Evolutionary conservation across 2,113 vertebrate genomes (phyloP), one percentile per base, ranked within the genome.

Genomic region (Cochlearius cochlearius): DNA sequence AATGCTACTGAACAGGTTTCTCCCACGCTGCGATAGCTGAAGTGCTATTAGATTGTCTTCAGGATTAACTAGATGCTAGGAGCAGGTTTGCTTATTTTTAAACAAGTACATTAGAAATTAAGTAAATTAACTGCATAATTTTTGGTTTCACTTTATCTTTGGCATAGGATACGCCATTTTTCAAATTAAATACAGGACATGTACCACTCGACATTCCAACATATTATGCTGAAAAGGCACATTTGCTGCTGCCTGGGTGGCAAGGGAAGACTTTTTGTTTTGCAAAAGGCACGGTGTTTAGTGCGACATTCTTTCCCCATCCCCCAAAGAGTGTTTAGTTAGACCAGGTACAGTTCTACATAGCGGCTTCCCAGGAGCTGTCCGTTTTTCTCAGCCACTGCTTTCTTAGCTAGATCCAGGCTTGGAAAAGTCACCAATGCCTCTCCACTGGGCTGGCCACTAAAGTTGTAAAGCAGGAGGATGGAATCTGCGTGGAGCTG

Each of bases 391-490:
- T 99, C 99, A 13, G 98, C 97, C 90, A 99, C 97, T 18, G 99
- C 99, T 74, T 88, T 98, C 94, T 97, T 98, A 72, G 99, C 99
- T 6, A 97, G 86, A 91, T 99, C 99, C 97, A 99, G 98, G 41
- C 98, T 99, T 74, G 99, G 98, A 90, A 99, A 99, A 85, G 98
- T 99, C 97, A 99, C 98, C 94, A 99, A 94, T 1, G 99, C 99
- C 96, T 99, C 99, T 13, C 99, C 99, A n/a, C 99, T 99, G 97
- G 98, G 98, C 97, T 99, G 99, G 88, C 99, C 99, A 39, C 98
- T 99, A 91, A 99, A 98, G 98, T 98, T 99, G 95, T 99, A 99
- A 97, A 99, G 97, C 95, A 99, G 92, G 19, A 99, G 98, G 94
- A 99, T 95, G 45, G 98, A 98, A 56, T 99, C 99, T 94, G 98